A percentile compares a stretch with the other conserved stretches of the same genome.
Evolutionary conservation across 1,140 invertebrate genomes (phyloP).

Genomic region (Zophobas morio): DNA sequence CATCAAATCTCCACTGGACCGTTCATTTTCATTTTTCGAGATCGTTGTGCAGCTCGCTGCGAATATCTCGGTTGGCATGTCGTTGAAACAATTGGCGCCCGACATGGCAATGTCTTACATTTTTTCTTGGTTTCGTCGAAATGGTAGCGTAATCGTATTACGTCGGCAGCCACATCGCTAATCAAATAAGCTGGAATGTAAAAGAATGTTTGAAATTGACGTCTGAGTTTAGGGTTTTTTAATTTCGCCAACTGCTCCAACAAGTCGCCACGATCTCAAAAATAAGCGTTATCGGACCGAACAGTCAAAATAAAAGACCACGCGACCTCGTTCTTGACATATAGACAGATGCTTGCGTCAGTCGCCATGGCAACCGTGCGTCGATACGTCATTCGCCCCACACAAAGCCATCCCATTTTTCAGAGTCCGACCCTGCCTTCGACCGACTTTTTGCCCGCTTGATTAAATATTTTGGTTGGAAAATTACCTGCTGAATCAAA

Average conservation of each 20-base stretch:
- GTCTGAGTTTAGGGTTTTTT: too few species aligned
- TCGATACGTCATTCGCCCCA: background rate
- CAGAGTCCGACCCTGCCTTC: conserved; percentile 11
- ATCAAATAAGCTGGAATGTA: background rate
- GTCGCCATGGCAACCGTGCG: conserved; percentile 5
- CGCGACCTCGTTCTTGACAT: background rate
- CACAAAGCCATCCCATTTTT: background rate
- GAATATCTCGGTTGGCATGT: conserved; percentile 35
- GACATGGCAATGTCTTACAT: conserved; percentile 42
- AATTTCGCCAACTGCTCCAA: too few species aligned
- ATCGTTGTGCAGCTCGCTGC: conserved; percentile 2
- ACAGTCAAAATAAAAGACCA: too few species aligned
- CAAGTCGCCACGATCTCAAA: too few species aligned
- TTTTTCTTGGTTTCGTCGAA: conserved; percentile 18
- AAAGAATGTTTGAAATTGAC: too few species aligned
- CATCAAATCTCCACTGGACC: conserved; percentile 1
- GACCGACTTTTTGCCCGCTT: background rate
- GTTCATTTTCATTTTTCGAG: background rate
- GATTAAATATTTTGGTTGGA: conserved; percentile 6
- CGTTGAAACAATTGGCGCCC: conserved; percentile 36
- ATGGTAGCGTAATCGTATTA: background rate
- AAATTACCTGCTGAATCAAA: conserved; percentile 22
- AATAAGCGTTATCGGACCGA: too few species aligned
- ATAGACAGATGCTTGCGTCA: background rate
- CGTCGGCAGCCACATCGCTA: conserved; percentile 40